These are phyloP conservation scores for Holocentrus rufus DNA, from an alignment of 2,797 vertebrate genomes.

Conservation along the genomic window DNA sequence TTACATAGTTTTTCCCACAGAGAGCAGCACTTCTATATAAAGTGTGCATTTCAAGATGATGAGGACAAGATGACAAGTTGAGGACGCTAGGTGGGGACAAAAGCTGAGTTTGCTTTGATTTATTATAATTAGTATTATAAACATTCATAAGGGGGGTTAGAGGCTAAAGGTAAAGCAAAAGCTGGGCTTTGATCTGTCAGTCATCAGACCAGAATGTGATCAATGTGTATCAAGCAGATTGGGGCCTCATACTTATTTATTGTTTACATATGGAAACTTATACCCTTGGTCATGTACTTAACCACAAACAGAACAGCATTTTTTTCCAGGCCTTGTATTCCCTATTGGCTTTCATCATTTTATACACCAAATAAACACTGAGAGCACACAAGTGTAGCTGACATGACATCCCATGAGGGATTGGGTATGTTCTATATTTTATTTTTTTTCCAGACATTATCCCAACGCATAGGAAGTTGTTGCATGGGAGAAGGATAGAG, in stretches of 20 bases:
- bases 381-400: background rate
- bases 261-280: background rate
- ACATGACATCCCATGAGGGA: background rate
- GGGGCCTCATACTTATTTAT: background rate
- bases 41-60: background rate
- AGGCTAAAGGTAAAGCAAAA: background rate
- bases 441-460: background rate
- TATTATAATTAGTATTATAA: background rate
- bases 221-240: background rate
- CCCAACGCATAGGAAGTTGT: background rate
- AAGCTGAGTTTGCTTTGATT: background rate
- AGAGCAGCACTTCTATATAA: constrained; percentile 55
- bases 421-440: background rate
- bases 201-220: background rate
- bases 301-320: background rate
- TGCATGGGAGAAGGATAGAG: background rate
- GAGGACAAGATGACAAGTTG: background rate
- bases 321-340: background rate
- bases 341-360: background rate
- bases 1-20: constrained; percentile 51
- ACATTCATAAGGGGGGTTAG: background rate
- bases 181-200: background rate
- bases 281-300: background rate
- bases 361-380: background rate
- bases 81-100: background rate